Percentiles rank a stretch among this genome's conserved stretches.
Conservation (phyloP, 2,797 vertebrate species). For the Catharus ustulatus region DNA sequence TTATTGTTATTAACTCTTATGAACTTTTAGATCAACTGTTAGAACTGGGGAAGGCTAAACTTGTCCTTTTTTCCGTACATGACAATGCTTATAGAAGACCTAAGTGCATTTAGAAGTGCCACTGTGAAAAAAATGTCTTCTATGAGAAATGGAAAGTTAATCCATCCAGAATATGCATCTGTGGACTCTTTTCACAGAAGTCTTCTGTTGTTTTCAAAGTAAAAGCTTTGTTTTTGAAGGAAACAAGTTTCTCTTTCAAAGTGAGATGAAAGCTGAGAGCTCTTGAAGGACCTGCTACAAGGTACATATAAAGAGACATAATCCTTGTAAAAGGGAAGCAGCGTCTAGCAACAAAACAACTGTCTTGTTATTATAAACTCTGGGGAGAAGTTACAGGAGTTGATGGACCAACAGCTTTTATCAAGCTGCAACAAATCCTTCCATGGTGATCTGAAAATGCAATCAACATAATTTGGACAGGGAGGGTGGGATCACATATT, state of each 20-base stretch:
- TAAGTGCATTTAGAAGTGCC: not conserved
- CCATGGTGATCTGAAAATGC: slow-evolving; percentile 73
- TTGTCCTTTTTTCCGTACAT: not conserved
- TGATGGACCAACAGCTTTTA: slow-evolving; percentile 77
- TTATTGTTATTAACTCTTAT: not conserved
- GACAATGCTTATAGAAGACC: not conserved
- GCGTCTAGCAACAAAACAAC: slow-evolving; percentile 53
- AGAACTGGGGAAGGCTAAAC: not conserved
- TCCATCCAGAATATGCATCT: not conserved
- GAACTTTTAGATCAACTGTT: not conserved
- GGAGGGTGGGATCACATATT: slow-evolving; percentile 75
- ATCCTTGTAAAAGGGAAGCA: slow-evolving; percentile 67
- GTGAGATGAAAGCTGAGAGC: slow-evolving; percentile 50
- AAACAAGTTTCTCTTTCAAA: slow-evolving; percentile 58
- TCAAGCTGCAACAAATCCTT: slow-evolving; percentile 74
- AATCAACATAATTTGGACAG: slow-evolving; percentile 74
- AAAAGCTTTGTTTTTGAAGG: slow-evolving; percentile 48
- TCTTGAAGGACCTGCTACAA: slow-evolving; percentile 56
- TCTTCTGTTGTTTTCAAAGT: slow-evolving; percentile 60
- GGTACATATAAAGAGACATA: slow-evolving; percentile 50
- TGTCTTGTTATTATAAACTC: slow-evolving; percentile 68
- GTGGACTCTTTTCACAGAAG: slow-evolving; percentile 24
- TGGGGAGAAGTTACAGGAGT: slow-evolving; percentile 68
- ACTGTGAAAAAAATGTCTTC: slow-evolving; percentile 29
- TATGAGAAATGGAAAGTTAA: slow-evolving; percentile 22